Percentiles rank a stretch among this genome's conserved stretches.
Conservation (phyloP, 2,797 vertebrate genomes). For the Sebastiscus tertius region DNA sequence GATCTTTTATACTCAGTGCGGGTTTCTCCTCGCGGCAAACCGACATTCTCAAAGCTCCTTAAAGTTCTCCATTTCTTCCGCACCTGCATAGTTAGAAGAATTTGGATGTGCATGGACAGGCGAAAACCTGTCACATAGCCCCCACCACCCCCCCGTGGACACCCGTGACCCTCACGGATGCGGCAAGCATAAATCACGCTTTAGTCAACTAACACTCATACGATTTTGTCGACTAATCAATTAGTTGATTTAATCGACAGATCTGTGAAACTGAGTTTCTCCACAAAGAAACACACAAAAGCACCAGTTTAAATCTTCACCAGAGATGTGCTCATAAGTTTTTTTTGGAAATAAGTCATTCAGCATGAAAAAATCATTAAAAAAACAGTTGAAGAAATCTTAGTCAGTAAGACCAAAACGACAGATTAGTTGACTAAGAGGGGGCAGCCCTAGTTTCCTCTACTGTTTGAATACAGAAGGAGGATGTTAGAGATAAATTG, state of each 20-base stretch:
- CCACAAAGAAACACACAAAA: not conserved
- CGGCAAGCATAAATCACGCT: not conserved
- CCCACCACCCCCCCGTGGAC: too few species aligned
- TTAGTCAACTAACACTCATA: too few species aligned
- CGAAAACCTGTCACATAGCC: not conserved
- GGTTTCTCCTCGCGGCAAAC: too few species aligned
- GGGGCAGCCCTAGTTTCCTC: conserved; percentile 15
- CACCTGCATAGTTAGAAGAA: fast-evolving
- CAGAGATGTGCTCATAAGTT: not conserved
- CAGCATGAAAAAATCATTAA: not conserved
- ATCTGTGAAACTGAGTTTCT: not conserved
- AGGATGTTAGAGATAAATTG: conserved; percentile 10
- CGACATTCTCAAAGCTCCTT: not conserved
- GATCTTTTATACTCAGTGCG: not conserved
- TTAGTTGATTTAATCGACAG: not conserved
- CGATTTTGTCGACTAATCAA: not conserved
- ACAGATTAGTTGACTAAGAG: not conserved
- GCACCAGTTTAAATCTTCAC: not conserved
- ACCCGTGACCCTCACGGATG: not conserved
- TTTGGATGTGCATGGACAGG: not conserved
- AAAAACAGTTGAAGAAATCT: not conserved
- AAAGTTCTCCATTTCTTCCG: not conserved
- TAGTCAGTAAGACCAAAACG: not conserved
- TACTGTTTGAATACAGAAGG: conserved; percentile 19
- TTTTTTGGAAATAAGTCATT: not conserved